phyloP scores from a whole-genome alignment of 2,113 vertebrate species.

The Zingel zingel region DNA sequence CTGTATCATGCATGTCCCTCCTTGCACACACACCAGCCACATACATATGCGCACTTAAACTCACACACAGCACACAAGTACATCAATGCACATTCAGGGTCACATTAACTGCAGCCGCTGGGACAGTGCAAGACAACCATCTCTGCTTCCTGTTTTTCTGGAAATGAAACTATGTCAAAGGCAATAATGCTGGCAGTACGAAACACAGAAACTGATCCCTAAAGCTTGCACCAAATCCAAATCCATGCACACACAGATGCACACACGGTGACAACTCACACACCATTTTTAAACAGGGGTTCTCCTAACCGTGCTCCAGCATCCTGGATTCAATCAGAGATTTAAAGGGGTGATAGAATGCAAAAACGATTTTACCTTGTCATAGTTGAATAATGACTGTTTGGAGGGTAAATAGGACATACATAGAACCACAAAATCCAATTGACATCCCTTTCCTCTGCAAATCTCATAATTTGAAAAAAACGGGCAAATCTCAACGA shows the following conservation, averaged over 20 bases:
- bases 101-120: constrained; percentile 67
- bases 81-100: constrained; percentile 70
- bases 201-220: constrained; percentile 58
- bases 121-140: constrained; percentile 76
- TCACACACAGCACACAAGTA: constrained; percentile 36
- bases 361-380: no score
- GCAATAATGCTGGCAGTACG: constrained; percentile 59
- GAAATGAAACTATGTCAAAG: constrained; percentile 81
- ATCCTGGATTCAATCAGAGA: constrained; percentile 36
- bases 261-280: constrained; percentile 18
- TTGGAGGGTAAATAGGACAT: no score
- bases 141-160: constrained; percentile 84
- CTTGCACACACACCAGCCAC: background rate
- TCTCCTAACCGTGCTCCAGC: constrained; percentile 12
- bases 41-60: constrained; percentile 10
- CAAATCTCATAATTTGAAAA: no score
- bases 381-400: no score
- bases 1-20: background rate
- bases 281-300: constrained; percentile 41
- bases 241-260: constrained; percentile 22
- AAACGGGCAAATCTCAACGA: no score
- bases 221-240: constrained; percentile 46
- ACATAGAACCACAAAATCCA: no score
- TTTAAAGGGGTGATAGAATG: background rate
- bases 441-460: no score